Percentiles rank a stretch among this genome's conserved stretches.
Conservation (phyloP, 1,140 invertebrate genomes). For the Danaus melanippus region DNA sequence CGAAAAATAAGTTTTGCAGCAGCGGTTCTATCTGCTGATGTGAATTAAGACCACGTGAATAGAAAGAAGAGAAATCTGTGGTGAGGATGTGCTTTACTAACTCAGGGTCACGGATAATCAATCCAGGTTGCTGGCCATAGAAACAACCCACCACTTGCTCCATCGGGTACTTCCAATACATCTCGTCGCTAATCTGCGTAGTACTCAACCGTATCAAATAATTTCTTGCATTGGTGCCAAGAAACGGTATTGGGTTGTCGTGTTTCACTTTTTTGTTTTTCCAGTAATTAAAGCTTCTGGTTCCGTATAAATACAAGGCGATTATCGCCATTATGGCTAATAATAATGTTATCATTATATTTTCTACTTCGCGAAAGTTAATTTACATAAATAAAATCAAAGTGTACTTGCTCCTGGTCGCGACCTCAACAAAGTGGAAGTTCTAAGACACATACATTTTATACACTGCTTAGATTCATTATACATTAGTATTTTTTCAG, state of each 20-base stretch:
- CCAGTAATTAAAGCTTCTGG: conserved; percentile 9
- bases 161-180: conserved; percentile 11
- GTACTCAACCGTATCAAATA: neutral
- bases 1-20: conserved; percentile 6
- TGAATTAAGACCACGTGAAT: neutral
- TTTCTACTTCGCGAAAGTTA: too few relatives aligned
- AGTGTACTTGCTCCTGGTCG: too few relatives aligned
- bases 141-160: conserved; percentile 11
- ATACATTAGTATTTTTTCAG: too few relatives aligned
- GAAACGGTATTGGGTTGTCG: conserved; percentile 10
- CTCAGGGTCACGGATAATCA: conserved; percentile 6
- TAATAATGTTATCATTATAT: too few relatives aligned
- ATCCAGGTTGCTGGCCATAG: neutral
- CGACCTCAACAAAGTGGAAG: too few relatives aligned
- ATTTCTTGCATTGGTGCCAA: conserved; percentile 13
- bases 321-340: neutral
- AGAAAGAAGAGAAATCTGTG: conserved; percentile 8
- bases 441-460: too few relatives aligned
- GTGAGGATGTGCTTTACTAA: conserved; percentile 7
- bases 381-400: too few relatives aligned
- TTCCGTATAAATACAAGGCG: conserved; percentile 3
- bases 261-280: conserved; percentile 6
- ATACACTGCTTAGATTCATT: too few relatives aligned
- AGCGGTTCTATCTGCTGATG: conserved; percentile 3
- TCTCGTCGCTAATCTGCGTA: neutral